Base-by-base conservation (phyloP, 2,888 invertebrate species). In the Teleiodes luculella region DNA sequence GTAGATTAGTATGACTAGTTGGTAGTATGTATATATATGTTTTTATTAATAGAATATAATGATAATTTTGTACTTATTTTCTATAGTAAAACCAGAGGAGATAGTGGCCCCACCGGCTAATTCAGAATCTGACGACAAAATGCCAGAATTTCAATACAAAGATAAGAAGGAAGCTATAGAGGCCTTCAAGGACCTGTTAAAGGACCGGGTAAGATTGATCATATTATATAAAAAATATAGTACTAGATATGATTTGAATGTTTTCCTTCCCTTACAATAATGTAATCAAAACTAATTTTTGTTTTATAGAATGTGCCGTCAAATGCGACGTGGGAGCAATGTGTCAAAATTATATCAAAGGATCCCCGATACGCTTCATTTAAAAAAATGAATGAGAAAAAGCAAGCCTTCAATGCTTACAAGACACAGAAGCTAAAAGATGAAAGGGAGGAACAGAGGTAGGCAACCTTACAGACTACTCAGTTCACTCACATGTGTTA, bases 391-490 rank as follows among this genome's bases (percentile, higher is more conserved):
- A 98, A 97, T 81, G 99, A 99, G 78, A 96, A 98, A 76, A 99
- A 99, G 76, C 99, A 99, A 80, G 96, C 98, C 0, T 99, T 99
- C 76, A 99, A 99, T 84, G 97, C 98, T 0, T 99, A 99, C 82
- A 99, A 99, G 88, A 98, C 98, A 2, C 99, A 99, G 82, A 95
- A 95, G 70, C 92, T 96, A 16, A 99, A 99, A 84, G 99, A 99
- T 70, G 99, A 99, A 80, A 94, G 97, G 72, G 99, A 99, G 78
- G 98, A 98, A 75, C 96, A 97, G 56, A 92, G 99, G 75, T 89
- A 58, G 54, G 30, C 28, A 35, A 18, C 10, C 35, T 20, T n/a
- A 8, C 8, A n/a, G n/a, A n/a, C n/a, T n/a, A n/a, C n/a, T n/a
- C n/a, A n/a, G n/a, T n/a, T n/a, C n/a, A n/a, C n/a, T n/a, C n/a